These are phyloP conservation scores for Malurus alboscapulatus DNA, from an alignment of 2,113 vertebrate genomes.

Conservation along the genomic window DNA sequence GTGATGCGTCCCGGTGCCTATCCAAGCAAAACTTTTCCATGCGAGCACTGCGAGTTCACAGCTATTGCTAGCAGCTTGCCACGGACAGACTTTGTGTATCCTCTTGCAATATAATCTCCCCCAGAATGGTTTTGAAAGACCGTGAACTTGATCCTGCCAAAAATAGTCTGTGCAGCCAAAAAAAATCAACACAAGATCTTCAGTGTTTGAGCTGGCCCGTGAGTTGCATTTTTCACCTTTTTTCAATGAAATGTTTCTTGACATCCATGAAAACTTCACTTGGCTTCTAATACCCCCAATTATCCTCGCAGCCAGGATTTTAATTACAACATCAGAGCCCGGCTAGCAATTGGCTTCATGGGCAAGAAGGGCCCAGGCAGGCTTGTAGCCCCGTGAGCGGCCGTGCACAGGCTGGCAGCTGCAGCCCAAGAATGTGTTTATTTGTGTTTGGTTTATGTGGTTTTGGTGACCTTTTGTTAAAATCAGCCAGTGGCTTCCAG, in stretches of 20 bases:
- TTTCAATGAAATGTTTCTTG: background rate
- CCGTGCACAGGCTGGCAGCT: background rate
- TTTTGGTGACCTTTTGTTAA: conserved; percentile 55
- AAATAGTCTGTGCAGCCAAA: conserved; percentile 30
- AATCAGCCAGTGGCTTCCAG: conserved; percentile 35
- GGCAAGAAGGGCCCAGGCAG: background rate
- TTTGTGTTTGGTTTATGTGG: conserved; percentile 48
- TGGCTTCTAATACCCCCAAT: background rate
- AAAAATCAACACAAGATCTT: conserved; percentile 22
- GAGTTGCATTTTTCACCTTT: conserved; percentile 56
- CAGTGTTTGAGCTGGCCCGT: background rate
- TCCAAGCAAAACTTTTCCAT: conserved; percentile 35
- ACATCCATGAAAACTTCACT: background rate
- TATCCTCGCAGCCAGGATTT: background rate
- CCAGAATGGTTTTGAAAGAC: conserved; percentile 44
- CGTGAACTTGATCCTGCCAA: conserved; percentile 7
- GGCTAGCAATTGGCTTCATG: background rate
- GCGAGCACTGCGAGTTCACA: background rate
- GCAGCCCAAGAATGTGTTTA: conserved; percentile 34
- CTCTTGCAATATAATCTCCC: conserved; percentile 16
- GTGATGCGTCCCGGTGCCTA: background rate
- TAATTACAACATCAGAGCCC: background rate
- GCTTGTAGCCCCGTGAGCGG: background rate
- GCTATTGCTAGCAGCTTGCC: conserved; percentile 29
- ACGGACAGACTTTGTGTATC: background rate